Conservation (phyloP, 2,888 invertebrate species). For the Rhodophaea formosa region DNA sequence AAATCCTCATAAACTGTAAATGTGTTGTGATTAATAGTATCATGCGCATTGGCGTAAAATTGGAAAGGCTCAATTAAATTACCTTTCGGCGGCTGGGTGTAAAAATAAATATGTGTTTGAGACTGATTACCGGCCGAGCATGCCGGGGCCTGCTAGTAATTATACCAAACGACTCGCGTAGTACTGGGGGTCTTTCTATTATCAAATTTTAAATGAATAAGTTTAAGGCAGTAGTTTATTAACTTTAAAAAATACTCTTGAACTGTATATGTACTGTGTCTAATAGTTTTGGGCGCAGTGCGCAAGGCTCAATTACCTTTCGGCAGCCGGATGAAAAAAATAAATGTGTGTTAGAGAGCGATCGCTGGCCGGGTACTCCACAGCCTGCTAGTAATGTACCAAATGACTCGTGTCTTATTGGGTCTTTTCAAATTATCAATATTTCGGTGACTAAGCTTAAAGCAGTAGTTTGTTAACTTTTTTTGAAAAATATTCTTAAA, state of each 20-base stretch:
- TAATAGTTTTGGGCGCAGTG: slow-evolving; percentile 18
- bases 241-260: too few species aligned
- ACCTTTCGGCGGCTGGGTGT: slow-evolving; percentile 55
- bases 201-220: slow-evolving; percentile 8
- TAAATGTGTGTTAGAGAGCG: slow-evolving; percentile 63
- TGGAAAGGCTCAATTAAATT: slow-evolving; percentile 62
- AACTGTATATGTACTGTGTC: too few species aligned
- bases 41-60: slow-evolving; percentile 24
- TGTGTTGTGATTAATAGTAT: too few species aligned
- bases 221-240: background rate
- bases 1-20: too few species aligned
- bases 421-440: too few species aligned
- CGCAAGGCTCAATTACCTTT: slow-evolving; percentile 57
- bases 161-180: slow-evolving; percentile 39
- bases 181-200: slow-evolving; percentile 18
- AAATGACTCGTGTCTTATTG: slow-evolving; percentile 35
- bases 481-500: too few species aligned
- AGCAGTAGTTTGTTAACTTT: too few species aligned
- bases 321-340: slow-evolving; percentile 62
- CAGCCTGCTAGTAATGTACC: slow-evolving; percentile 40
- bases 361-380: slow-evolving; percentile 36
- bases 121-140: slow-evolving; percentile 42
- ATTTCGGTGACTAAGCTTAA: too few species aligned
- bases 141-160: slow-evolving; percentile 37
- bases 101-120: slow-evolving; percentile 69